Evolutionary conservation across 2,797 vertebrate genomes (phyloP), one percentile per base, ranked within the genome.

Genomic region (Gymnoscopelus braueri): DNA sequence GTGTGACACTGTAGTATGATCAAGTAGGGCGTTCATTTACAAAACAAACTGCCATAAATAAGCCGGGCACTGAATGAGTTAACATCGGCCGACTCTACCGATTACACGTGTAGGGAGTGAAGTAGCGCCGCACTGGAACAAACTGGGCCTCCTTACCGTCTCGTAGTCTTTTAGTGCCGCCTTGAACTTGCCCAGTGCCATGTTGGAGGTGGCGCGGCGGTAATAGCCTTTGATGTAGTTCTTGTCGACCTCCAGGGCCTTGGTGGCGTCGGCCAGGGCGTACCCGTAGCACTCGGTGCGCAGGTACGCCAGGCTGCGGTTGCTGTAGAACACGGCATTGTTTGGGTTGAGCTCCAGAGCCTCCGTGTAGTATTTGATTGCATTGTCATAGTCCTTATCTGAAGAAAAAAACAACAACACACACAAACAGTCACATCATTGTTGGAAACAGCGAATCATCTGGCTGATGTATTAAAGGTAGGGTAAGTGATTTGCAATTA

Each of bases 181-280:
- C 80, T 96, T 96, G 87, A 98, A 98, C 87, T 98, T 97, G 65
- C 97, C 97, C 86, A 98, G 91, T 0, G 97, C 97, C 97, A 98
- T 98, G 92, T 98, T 98, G 88, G 96, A 97, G 73, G 97, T 96
- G 1, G 97, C 97, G 0, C 97, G 91, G 29, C 97, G 93, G 79
- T 98, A 98, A 86, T 98, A 98, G 4, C 97, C 97, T 81, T 98
- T 98, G 79, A 98, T 94, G 89, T 98, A 98, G 83, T 96, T 96
- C 77, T 95, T 95, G 91, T 98, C 97, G 2, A 97, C 88, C 85
- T 98, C 95, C 24, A 98, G 86, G 79, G 97, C 95, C 15, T 92
- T 94, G 0, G 96, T 97, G 65, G 96, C 97, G 0, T 98, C 97
- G 0, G 95, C 95, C 92, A 98, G 83, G 0, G 96, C 97, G 0